A percentile compares a stretch with the other conserved stretches of the same genome.
Evolutionary conservation across 2,113 vertebrate genomes (phyloP).

Genomic region (Chauna torquata): DNA sequence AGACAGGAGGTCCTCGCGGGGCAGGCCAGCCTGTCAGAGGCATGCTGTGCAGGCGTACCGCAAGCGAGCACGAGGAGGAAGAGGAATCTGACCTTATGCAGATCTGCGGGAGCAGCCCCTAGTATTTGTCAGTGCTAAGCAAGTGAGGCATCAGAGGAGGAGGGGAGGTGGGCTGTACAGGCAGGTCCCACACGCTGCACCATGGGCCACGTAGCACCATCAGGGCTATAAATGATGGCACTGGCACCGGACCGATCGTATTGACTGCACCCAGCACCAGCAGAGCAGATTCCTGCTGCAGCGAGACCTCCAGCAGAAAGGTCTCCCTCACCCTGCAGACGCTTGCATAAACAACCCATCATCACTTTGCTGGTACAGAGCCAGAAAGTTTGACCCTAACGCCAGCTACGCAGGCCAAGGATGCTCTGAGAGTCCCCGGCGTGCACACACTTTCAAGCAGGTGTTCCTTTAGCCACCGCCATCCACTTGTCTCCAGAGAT

Average conservation of each 20-base stretch:
- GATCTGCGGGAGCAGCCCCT: not conserved
- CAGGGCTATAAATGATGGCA: not conserved
- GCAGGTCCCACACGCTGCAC: not conserved
- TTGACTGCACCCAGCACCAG: not conserved
- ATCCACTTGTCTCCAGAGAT: not conserved
- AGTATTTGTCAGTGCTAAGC: not conserved
- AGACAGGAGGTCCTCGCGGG: not conserved
- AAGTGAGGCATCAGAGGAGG: accelerated
- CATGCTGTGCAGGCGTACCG: not conserved
- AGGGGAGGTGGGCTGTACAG: not conserved
- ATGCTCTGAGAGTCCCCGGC: not conserved
- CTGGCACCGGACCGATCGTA: not conserved
- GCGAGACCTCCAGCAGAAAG: not conserved
- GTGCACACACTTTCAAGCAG: not conserved
- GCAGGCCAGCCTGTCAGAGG: not conserved
- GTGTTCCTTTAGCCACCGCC: not conserved
- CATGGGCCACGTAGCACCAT: not conserved
- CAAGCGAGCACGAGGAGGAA: not conserved
- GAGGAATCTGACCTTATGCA: not conserved
- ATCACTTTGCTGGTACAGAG: not conserved
- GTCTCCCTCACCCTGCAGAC: not conserved
- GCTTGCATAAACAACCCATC: not conserved
- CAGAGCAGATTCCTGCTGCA: not conserved
- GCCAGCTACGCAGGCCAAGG: not conserved
- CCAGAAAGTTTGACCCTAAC: not conserved